Percentiles rank a stretch among this genome's conserved stretches.
Conservation (phyloP, 2,888 invertebrate genomes). For the Prostheceraeus crozeri region DNA sequence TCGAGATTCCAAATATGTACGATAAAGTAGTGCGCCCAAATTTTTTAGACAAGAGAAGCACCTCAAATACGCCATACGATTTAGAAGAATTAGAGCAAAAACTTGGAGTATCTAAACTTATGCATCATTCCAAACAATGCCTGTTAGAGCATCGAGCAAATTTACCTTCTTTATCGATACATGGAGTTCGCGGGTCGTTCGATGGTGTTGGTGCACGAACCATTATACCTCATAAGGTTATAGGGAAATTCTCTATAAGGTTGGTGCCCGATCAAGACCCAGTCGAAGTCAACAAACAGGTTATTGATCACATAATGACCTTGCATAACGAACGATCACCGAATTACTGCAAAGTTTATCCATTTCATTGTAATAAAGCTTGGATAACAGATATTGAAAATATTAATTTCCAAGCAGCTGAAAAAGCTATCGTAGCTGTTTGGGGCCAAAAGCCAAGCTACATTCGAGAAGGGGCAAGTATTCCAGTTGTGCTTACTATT, state of each 20-base stretch:
- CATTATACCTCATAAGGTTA: too few species aligned
- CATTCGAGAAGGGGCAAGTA: neutral
- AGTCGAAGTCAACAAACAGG: neutral
- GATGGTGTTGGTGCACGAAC: too few species aligned
- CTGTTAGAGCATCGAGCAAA: neutral
- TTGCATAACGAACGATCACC: neutral
- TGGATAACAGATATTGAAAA: too few species aligned
- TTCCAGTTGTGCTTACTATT: slow-evolving; percentile 6
- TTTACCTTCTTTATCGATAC: too few species aligned
- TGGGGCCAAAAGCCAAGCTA: slow-evolving; percentile 1
- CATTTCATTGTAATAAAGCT: neutral
- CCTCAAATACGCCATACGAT: too few species aligned
- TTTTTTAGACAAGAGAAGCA: too few species aligned
- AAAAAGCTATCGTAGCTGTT: neutral
- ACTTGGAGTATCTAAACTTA: too few species aligned
- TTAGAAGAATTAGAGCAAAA: too few species aligned
- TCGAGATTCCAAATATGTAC: too few species aligned
- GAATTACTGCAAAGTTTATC: too few species aligned
- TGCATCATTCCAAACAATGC: neutral
- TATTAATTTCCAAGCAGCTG: neutral
- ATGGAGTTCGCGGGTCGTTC: too few species aligned
- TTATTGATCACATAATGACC: neutral
- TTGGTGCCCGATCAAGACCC: slow-evolving; percentile 18
- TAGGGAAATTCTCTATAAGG: slow-evolving; percentile 4
- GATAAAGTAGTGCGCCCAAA: too few species aligned